Base-by-base conservation (phyloP, 1,140 invertebrate species). In the Ips typographus region DNA sequence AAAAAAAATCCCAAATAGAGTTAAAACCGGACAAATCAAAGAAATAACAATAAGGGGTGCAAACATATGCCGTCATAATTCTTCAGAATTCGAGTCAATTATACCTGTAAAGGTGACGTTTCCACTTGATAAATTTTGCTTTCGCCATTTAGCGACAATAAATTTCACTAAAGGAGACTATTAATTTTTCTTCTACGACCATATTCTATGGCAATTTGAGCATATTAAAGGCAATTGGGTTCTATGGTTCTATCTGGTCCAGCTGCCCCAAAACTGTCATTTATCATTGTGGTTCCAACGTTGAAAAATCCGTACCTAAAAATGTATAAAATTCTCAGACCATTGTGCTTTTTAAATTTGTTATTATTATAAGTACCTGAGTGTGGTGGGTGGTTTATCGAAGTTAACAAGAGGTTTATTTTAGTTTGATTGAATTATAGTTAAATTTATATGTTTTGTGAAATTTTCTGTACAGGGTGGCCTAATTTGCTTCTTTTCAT, bases 151-250 rank as follows among this genome's bases (percentile, higher is more conserved):
- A 73, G 39, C 60, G 58, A 68, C 59, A 73, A 67, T 70, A 64
- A 70, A 60, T 36, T 40, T 37, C 7, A 55, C 41, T 40, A 68
- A 68, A 70, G 71, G 59, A 73, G 57, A 71, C 74, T 76, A 76
- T 74, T 76, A 76, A 71, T 76, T 70, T 63, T 66, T 69, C 6
- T 2, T 71, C 73, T 68, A 65, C 69, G 53, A 75, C 71, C 74
- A 74, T 73, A 78, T 78, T 78, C 75, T 78, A 78, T 77, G 76
- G 72, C 76, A 78, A 78, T 78, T 78, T 78, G 76, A 77, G 76
- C 75, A 77, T 77, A 77, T 78, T 77, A 78, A 77, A 78, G 68
- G 72, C 72, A 74, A 77, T 75, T 71, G 72, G 72, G 75, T 73
- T 53, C 67, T 69, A 69, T 62, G 47, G 57, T 53, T 39, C 37